These are phyloP conservation scores for Zygaena filipendulae DNA, from an alignment of 2,888 invertebrate species.

Conservation along the genomic window DNA sequence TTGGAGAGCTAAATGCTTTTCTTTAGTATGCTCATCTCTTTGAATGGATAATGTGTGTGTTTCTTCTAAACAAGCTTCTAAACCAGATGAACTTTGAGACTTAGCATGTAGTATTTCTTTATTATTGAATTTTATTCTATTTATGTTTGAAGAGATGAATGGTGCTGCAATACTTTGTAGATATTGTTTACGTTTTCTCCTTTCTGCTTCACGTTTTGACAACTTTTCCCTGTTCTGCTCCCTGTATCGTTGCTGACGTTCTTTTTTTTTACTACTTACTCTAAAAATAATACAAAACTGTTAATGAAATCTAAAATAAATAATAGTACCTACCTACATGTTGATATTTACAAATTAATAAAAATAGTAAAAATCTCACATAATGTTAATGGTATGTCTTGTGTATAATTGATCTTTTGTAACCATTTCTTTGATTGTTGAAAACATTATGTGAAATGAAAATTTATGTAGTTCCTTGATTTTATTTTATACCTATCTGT, in stretches of 20 bases:
- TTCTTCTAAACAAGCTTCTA: no score
- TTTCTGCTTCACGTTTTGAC: slow-evolving; percentile 19
- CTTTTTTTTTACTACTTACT: slow-evolving; percentile 19
- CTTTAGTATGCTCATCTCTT: slow-evolving; percentile 4
- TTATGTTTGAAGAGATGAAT: slow-evolving; percentile 17
- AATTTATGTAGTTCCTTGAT: background rate
- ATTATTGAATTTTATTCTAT: slow-evolving; percentile 18
- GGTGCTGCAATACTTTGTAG: slow-evolving; percentile 16
- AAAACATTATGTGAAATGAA: slow-evolving; percentile 6
- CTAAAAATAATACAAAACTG: slow-evolving; percentile 14
- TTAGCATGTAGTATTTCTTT: slow-evolving; percentile 11
- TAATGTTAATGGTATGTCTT: background rate
- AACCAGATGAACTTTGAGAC: no score
- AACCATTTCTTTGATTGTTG: slow-evolving; percentile 11
- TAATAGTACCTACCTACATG: background rate
- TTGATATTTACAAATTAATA: background rate
- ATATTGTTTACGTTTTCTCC: slow-evolving; percentile 18
- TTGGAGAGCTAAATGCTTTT: slow-evolving; percentile 7
- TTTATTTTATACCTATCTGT: background rate
- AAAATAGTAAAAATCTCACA: no score
- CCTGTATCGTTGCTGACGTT: slow-evolving; percentile 20
- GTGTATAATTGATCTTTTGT: slow-evolving; percentile 7
- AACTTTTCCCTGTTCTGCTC: slow-evolving; percentile 21
- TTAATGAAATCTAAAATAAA: slow-evolving; percentile 1
- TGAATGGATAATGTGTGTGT: background rate